A percentile compares a stretch with the other conserved stretches of the same genome.
Evolutionary conservation across 2,888 invertebrate genomes (phyloP).

Genomic region (Dolichopus griseipennis): DNA sequence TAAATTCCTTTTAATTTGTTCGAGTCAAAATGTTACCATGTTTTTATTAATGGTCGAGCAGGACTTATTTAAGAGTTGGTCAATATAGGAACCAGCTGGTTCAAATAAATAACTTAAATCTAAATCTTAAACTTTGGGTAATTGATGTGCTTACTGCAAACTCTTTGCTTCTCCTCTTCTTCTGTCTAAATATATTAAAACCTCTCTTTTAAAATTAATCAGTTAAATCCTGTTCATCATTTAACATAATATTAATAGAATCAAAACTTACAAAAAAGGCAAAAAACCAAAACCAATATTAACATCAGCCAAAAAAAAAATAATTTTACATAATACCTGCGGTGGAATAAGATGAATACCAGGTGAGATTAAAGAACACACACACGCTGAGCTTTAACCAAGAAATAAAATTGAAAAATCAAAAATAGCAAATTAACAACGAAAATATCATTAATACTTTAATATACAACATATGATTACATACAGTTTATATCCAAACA

Average conservation of each 20-base stretch:
- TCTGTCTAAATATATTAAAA: neutral
- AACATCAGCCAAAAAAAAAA: neutral
- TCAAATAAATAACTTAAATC: too few species aligned
- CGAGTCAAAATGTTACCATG: too few species aligned
- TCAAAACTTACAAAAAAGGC: neutral
- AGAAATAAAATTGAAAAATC: neutral
- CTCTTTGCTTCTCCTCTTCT: too few species aligned
- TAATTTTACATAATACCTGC: slow-evolving; percentile 4
- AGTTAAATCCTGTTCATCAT: neutral
- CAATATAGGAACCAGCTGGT: too few species aligned
- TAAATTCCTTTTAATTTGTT: too few species aligned
- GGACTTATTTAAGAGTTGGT: too few species aligned
- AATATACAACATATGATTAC: neutral
- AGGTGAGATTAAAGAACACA: slow-evolving; percentile 4
- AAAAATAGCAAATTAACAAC: too few species aligned
- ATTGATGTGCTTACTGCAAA: too few species aligned
- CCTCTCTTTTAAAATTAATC: neutral
- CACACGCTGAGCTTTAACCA: neutral
- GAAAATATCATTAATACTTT: neutral
- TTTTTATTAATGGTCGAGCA: too few species aligned
- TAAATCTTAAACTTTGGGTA: too few species aligned
- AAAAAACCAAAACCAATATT: too few species aligned
- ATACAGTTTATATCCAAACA: too few species aligned
- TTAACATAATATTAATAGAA: neutral
- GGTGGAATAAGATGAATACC: slow-evolving; percentile 6